These are phyloP conservation scores for Lasioglossum pauxillum DNA, from an alignment of 2,888 invertebrate genomes.

Conservation along the genomic window DNA sequence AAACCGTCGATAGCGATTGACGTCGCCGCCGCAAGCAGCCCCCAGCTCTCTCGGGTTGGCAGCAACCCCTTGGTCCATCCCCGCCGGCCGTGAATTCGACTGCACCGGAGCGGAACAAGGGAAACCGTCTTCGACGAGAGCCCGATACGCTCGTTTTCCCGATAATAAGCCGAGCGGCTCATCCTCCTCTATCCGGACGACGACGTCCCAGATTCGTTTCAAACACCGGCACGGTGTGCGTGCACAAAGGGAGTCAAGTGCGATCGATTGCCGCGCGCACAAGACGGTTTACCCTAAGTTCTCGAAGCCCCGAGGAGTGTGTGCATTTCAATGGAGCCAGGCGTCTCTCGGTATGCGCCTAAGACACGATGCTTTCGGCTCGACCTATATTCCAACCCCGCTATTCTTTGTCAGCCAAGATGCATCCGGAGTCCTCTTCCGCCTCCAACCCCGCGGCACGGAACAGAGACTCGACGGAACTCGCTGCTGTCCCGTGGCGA, in stretches of 20 bases:
- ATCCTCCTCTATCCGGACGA: conserved; percentile 41
- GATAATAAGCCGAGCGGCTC: conserved; percentile 59
- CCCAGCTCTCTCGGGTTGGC: neutral
- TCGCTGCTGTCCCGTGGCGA: conserved; percentile 22
- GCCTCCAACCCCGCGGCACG: neutral
- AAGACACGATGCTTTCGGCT: conserved; percentile 31
- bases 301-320: conserved; percentile 25
- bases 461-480: conserved; percentile 26
- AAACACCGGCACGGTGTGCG: conserved; percentile 34
- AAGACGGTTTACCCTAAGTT: conserved; percentile 55
- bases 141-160: conserved; percentile 31
- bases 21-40: conserved; percentile 15
- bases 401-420: conserved; percentile 55
- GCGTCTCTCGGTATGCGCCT: conserved; percentile 30
- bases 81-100: conserved; percentile 28
- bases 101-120: conserved; percentile 29
- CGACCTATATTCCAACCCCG: conserved; percentile 53
- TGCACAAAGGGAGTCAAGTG: conserved; percentile 29
- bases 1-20: conserved; percentile 18
- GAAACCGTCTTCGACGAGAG: neutral
- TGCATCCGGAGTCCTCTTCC: neutral
- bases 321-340: conserved; percentile 45
- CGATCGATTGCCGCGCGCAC: conserved; percentile 56
- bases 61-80: neutral
- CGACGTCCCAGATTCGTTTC: conserved; percentile 66